phyloP scores from a whole-genome alignment of 1,140 invertebrate genomes.

The Heliothis virescens region DNA sequence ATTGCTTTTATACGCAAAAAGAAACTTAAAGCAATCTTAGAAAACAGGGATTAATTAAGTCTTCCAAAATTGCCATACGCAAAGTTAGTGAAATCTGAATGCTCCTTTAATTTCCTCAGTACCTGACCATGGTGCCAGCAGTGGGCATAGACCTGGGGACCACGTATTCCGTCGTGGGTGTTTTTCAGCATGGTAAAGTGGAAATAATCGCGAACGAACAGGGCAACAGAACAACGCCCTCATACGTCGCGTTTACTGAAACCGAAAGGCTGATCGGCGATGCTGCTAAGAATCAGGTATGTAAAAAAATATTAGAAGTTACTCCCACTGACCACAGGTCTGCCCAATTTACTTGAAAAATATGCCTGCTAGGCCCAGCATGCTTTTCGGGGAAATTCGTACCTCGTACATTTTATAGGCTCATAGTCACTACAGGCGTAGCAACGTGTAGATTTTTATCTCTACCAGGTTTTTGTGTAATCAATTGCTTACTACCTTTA shows the following conservation, averaged over 20 bases:
- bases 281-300: conserved; percentile 91
- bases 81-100: too few relatives aligned
- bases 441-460: background rate
- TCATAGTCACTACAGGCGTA: background rate
- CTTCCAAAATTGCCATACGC: too few relatives aligned
- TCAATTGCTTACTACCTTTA: background rate
- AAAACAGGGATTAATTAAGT: too few relatives aligned
- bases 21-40: too few relatives aligned
- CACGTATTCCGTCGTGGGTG: conserved; percentile 93
- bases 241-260: conserved; percentile 96
- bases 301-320: background rate
- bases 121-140: conserved; percentile 76
- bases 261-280: conserved; percentile 95
- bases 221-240: conserved; percentile 96
- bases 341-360: too few relatives aligned
- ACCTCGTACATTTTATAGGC: too few relatives aligned
- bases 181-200: conserved; percentile 94
- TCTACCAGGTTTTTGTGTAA: background rate
- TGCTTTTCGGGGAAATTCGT: too few relatives aligned
- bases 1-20: too few relatives aligned
- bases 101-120: conserved; percentile 20
- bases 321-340: too few relatives aligned
- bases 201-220: conserved; percentile 98
- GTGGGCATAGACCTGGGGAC: conserved; percentile 93
- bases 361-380: too few relatives aligned